A percentile compares a stretch with the other conserved stretches of the same genome.
phyloP scores from a whole-genome alignment of 2,888 invertebrate species.

The Acholoe squamosa region DNA sequence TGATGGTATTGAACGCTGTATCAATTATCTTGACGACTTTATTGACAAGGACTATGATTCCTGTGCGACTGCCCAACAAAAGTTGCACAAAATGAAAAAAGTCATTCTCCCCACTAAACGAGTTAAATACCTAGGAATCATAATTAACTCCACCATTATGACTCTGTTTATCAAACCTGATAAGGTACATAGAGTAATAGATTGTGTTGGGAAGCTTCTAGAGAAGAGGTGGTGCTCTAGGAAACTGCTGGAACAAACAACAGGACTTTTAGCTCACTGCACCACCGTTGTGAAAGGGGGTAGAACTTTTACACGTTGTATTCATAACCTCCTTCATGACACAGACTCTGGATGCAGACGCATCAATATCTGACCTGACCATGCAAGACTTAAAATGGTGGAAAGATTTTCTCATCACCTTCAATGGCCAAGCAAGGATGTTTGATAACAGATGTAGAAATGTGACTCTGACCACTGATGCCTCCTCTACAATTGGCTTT shows the following conservation, averaged over 20 bases:
- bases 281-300: neutral
- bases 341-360: neutral
- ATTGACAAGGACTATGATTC: neutral
- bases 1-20: neutral
- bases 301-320: neutral
- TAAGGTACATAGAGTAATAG: neutral
- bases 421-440: neutral
- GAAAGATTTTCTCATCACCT: neutral
- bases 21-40: neutral
- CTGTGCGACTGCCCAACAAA: neutral
- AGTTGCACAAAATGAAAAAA: neutral
- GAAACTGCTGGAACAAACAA: neutral
- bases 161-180: neutral
- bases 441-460: neutral
- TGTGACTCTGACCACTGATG: neutral
- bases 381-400: neutral
- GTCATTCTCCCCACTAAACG: neutral
- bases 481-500: neutral
- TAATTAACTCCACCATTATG: neutral
- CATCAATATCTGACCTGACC: neutral
- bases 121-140: constrained; percentile 7
- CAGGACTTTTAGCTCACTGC: neutral
- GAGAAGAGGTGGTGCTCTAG: neutral
- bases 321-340: neutral
- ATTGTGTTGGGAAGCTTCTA: neutral